Conservation (phyloP, 2,888 invertebrate species). For the Acrocera orbiculus region DNA sequence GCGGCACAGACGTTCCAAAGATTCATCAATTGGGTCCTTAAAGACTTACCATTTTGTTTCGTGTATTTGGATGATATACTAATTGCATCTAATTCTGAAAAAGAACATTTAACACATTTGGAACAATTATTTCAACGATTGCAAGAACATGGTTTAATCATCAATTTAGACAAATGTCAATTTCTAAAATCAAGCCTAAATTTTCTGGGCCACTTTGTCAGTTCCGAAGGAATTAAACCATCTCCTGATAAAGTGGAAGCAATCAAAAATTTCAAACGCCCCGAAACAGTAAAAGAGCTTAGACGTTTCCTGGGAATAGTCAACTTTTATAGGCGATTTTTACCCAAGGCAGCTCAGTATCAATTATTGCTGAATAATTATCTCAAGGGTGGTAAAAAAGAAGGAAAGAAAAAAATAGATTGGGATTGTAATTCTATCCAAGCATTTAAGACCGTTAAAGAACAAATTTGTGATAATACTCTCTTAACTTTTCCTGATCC, state of each 20-base stretch:
- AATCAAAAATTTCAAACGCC: neutral
- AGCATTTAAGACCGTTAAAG: neutral
- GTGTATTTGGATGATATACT: too few species aligned
- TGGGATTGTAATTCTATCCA: neutral
- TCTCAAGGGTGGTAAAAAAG: neutral
- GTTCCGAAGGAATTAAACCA: neutral
- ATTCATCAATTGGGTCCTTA: too few species aligned
- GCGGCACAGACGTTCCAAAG: too few species aligned
- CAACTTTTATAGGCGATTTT: constrained; percentile 1
- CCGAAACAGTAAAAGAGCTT: neutral
- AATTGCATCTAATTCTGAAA: too few species aligned
- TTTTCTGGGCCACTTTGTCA: neutral
- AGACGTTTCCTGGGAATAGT: constrained; percentile 1
- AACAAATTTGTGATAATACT: too few species aligned
- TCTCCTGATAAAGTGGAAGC: neutral
- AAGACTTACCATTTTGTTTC: too few species aligned
- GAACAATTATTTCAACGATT: neutral
- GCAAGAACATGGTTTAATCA: neutral
- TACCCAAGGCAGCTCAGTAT: neutral
- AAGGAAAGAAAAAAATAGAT: neutral
- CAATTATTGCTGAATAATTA: neutral
- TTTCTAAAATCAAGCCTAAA: neutral
- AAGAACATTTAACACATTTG: too few species aligned
- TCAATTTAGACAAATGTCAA: neutral
- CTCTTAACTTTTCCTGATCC: neutral